Evolutionary conservation across 2,113 vertebrate genomes (phyloP).

Genomic region (Pithys albifrons): DNA sequence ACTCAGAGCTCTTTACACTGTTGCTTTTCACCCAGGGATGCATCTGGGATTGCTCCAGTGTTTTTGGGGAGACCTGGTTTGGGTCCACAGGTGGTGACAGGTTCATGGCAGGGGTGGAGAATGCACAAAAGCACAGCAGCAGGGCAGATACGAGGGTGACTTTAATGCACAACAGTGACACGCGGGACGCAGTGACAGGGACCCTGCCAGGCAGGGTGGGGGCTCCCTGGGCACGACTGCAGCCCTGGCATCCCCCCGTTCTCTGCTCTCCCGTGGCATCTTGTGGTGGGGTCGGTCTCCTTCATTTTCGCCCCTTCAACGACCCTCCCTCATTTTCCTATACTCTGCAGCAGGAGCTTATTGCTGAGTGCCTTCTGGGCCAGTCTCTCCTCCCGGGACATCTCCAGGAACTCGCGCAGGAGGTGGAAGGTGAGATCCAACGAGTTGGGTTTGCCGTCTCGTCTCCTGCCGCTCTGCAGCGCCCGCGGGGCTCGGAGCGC

Average conservation of each 20-base stretch:
- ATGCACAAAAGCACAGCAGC: not conserved
- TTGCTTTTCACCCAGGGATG: not conserved
- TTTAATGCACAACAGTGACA: conserved; percentile 46
- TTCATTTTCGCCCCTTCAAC: not conserved
- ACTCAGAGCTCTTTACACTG: not conserved
- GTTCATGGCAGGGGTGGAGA: not conserved
- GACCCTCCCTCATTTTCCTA: conserved; percentile 65
- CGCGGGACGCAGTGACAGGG: not conserved
- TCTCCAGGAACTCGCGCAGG: conserved; percentile 69
- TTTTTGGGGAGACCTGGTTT: not conserved
- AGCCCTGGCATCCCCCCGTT: not conserved
- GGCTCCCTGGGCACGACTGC: not conserved
- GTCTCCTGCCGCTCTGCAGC: conserved; percentile 9
- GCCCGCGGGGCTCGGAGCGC: not conserved
- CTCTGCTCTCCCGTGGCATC: not conserved
- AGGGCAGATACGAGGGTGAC: conserved; percentile 3
- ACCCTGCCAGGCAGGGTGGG: not conserved
- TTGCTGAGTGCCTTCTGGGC: conserved; percentile 71
- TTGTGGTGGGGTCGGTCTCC: not conserved
- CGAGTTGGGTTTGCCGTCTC: conserved; percentile 60
- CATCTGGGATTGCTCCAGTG: not conserved
- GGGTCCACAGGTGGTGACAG: not conserved
- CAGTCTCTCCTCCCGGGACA: conserved; percentile 73
- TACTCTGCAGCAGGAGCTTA: conserved; percentile 68
- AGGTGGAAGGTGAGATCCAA: conserved; percentile 75